Evolutionary conservation across 2,113 vertebrate species (phyloP), one percentile per base, ranked within the genome.

Genomic region (Bombycilla garrulus): DNA sequence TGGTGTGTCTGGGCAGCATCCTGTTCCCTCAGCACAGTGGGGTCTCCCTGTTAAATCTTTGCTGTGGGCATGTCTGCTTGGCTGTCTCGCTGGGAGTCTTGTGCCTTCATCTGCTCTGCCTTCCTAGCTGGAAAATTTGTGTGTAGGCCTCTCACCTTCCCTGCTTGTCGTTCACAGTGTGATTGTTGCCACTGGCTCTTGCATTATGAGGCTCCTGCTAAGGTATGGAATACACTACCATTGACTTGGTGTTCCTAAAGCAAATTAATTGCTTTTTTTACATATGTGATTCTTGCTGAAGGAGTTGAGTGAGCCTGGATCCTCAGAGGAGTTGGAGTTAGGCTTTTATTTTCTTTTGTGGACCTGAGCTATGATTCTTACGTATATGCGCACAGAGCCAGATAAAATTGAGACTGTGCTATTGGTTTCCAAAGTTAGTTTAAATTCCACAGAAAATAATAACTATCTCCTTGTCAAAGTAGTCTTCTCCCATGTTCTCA

Each of bases 41-140:
- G 14, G 11, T 65, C 10, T 69, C 31, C 12, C 4, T 60, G 38
- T 57, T 50, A 8, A 3, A 11, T 72, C 28, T 19, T 62, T 74
- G 48, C 21, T 2, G 0, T 58, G 45, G 31, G 54, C 3, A 0
- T 4, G 44, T 58, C 58, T 0, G 0, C 47, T 54, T 81, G 73
- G 13, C 42, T 84, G 29, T 44, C 40, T 47, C 23, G 4, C 25
- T 18, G 25, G 35, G 23, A 78, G 10, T 36, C 56, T 65, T 29
- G 31, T 65, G 25, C 56, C 19, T 42, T 79, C 31, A 47, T 82
- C 38, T 74, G 22, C 25, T 86, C 13, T 1, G 2, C 54, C 67
- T 80, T 72, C 50, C 29, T 23, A 54, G 15, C 24, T 42, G 62
- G 66, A 81, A 93, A 64, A 54, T 60, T 13, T 50, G 35, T 54